Evolutionary conservation across 2,888 invertebrate species (phyloP).

Genomic region (Dusona sp.): DNA sequence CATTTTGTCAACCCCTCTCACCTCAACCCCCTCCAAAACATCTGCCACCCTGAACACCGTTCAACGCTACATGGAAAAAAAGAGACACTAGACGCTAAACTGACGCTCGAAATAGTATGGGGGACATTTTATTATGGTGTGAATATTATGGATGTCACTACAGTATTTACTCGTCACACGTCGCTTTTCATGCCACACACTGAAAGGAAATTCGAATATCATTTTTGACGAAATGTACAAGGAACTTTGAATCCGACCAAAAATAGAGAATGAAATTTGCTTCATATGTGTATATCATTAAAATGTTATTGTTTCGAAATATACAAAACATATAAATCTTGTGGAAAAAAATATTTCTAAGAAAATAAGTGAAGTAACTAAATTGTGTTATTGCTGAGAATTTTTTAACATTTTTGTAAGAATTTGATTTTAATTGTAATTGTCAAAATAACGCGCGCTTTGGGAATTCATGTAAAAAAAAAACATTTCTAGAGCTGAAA

Average conservation of each 20-base stretch:
- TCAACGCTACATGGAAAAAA: constrained; percentile 43
- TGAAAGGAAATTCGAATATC: constrained; percentile 44
- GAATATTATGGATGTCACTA: constrained; percentile 72
- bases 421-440: not conserved
- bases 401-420: not conserved
- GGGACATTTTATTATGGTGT: constrained; percentile 64
- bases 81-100: constrained; percentile 45
- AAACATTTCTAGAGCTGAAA: not conserved
- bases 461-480: not conserved
- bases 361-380: not conserved
- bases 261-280: not conserved
- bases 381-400: not conserved
- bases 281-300: not conserved
- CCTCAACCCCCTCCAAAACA: constrained; percentile 70
- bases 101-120: constrained; percentile 49
- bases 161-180: constrained; percentile 74
- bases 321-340: not conserved
- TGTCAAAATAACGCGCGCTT: not conserved
- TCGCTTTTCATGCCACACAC: constrained; percentile 25
- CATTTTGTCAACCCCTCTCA: constrained; percentile 76
- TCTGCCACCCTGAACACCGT: constrained; percentile 72
- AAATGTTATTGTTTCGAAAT: not conserved
- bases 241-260: not conserved
- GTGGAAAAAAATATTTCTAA: not conserved
- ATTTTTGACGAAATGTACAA: constrained; percentile 1